Base-by-base conservation (phyloP, 2,888 invertebrate species). In the Hydroisotoma schaefferi region DNA sequence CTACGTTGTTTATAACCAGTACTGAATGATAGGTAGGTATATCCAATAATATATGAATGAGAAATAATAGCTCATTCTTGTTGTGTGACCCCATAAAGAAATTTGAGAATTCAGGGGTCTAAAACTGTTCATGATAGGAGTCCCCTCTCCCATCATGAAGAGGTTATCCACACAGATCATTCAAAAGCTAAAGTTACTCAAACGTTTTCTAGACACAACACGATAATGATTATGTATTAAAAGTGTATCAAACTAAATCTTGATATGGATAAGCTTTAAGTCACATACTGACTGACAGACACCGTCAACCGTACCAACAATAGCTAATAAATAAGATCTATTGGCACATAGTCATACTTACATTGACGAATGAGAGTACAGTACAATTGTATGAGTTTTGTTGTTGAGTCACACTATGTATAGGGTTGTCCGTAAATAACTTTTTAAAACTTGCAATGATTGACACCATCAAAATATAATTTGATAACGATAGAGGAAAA, bases 311-410 rank as follows among this genome's bases (percentile, higher is more conserved):
- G 18, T 22, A 51, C n/a, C 51, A 51, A 51, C 22, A 28, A 53
- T 20, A 49, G 43, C 33, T 33, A 12, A 38, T 38, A 20, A 58
- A 58, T 51, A 58, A 38, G 52, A 27, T 52, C 57, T 59, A 61
- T 69, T 69, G 69, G 69, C 69, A 69, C 69, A 69, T 63, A 67
- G 66, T 65, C 58, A 67, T 61, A 67, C 66, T 69, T 65, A 63
- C 51, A 54, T 66, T 65, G 59, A 58, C 55, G 43, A 60, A 60
- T 69, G 61, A 66, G 67, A 69, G 64, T 67, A 63, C 65, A 69
- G 64, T 67, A 63, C 65, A 65, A 56, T 60, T 58, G 63, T 58
- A 58, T 38, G 60, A 57, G 40, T 57, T 40, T 43, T 27, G 47
- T 37, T 54, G 10, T n/a, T 4, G 26, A 28, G 15, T 47, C 29